These are phyloP conservation scores for Macrophya alboannulata DNA, from an alignment of 2,888 invertebrate genomes.

Conservation along the genomic window DNA sequence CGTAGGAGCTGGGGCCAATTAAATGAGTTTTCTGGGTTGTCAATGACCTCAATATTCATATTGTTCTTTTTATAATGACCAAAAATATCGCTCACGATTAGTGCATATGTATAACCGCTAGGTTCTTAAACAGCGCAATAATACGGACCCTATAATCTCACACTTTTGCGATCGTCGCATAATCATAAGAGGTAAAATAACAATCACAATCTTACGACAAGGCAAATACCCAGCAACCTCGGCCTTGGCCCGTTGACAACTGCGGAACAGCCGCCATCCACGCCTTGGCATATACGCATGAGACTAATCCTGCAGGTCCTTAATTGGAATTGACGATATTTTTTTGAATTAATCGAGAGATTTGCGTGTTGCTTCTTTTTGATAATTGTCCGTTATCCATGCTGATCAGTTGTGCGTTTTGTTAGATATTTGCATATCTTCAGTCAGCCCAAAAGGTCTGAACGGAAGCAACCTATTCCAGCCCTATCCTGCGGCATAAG, in stretches of 20 bases:
- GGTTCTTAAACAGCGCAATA: too few relatives aligned
- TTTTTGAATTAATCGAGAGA: neutral
- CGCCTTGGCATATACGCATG: neutral
- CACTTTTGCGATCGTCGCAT: neutral
- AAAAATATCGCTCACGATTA: neutral
- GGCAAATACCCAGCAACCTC: slow-evolving; percentile 13
- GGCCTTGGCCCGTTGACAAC: slow-evolving; percentile 50
- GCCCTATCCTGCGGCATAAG: neutral
- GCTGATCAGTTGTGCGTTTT: neutral
- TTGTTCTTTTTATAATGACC: neutral
- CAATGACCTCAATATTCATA: slow-evolving; percentile 35
- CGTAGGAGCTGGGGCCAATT: slow-evolving; percentile 12
- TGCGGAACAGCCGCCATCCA: slow-evolving; percentile 13
- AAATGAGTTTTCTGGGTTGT: slow-evolving; percentile 21
- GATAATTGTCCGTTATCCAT: neutral
- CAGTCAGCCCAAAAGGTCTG: neutral
- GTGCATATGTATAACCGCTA: neutral
- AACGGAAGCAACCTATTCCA: slow-evolving; percentile 46
- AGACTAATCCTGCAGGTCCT: neutral
- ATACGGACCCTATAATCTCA: neutral
- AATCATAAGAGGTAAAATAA: neutral
- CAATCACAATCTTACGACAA: neutral
- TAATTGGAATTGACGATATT: neutral
- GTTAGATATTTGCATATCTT: neutral
- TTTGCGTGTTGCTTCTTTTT: neutral